phyloP scores from a whole-genome alignment of 2,113 vertebrate genomes.

The Potamarius usumacintae region DNA sequence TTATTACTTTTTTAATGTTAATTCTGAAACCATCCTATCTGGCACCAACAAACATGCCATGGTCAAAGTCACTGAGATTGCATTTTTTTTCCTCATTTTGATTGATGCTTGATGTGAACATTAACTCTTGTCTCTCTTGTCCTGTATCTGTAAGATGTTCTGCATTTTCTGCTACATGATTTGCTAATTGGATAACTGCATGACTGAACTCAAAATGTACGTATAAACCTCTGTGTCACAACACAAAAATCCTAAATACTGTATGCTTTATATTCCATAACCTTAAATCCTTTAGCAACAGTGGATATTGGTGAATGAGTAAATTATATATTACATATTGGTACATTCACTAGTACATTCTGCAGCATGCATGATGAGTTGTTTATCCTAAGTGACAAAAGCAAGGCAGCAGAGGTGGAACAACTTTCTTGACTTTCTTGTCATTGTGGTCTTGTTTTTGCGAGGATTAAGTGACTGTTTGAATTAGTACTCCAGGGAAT shows the following conservation, averaged over 20 bases:
- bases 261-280: neutral
- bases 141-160: too few species aligned
- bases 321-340: too few species aligned
- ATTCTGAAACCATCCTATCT: too few species aligned
- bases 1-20: too few species aligned
- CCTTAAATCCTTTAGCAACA: neutral
- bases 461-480: constrained; percentile 30
- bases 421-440: constrained; percentile 8
- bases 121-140: too few species aligned
- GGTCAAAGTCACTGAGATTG: too few species aligned
- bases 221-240: neutral
- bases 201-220: neutral
- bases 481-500: constrained; percentile 27
- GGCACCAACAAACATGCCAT: too few species aligned
- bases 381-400: neutral
- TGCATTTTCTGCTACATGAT: too few species aligned
- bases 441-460: constrained; percentile 5
- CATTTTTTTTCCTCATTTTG: too few species aligned
- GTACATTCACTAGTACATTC: neutral
- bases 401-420: neutral
- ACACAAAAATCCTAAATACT: neutral
- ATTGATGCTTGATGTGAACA: too few species aligned
- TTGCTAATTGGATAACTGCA: too few species aligned
- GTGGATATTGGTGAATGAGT: neutral
- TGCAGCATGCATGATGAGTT: neutral